A percentile compares a stretch with the other conserved stretches of the same genome.
Evolutionary conservation across 2,888 invertebrate species (phyloP).

Genomic region (Steinernema scapterisci): DNA sequence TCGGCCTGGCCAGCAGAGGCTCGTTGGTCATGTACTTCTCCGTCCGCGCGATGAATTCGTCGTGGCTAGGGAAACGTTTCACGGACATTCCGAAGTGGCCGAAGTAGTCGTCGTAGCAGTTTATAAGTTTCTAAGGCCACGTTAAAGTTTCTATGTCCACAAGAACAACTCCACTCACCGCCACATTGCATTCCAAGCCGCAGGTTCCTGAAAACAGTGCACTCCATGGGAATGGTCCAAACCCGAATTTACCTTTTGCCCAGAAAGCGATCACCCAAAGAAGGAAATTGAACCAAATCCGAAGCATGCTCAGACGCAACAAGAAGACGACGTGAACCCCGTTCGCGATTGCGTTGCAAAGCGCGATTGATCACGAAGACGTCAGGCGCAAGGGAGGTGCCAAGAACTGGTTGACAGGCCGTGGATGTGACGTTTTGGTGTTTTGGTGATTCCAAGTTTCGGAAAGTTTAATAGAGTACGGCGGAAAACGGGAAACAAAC

Average conservation of each 20-base stretch:
- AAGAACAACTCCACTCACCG: neutral
- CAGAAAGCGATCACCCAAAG: too few relatives aligned
- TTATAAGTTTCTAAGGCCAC: constrained; percentile 3
- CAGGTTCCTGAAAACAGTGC: too few relatives aligned
- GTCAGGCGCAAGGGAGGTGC: neutral
- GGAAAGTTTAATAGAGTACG: too few relatives aligned
- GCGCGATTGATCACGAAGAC: neutral
- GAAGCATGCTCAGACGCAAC: neutral
- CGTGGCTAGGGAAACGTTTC: neutral
- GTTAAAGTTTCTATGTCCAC: neutral
- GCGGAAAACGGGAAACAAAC: neutral
- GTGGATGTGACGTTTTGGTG: too few relatives aligned
- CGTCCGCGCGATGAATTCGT: neutral
- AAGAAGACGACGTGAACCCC: neutral
- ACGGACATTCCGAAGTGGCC: constrained; percentile 21
- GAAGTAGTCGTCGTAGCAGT: constrained; percentile 22
- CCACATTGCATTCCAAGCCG: neutral
- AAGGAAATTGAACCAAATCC: too few relatives aligned
- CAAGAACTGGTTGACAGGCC: neutral
- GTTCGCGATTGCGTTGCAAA: neutral
- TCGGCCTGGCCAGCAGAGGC: neutral
- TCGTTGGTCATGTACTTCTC: constrained; percentile 14
- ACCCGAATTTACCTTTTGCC: too few relatives aligned
- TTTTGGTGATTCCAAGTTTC: too few relatives aligned
- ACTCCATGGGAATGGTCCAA: too few relatives aligned